These are phyloP conservation scores for Leucoma salicis DNA, from an alignment of 2,888 invertebrate genomes.

Conservation along the genomic window DNA sequence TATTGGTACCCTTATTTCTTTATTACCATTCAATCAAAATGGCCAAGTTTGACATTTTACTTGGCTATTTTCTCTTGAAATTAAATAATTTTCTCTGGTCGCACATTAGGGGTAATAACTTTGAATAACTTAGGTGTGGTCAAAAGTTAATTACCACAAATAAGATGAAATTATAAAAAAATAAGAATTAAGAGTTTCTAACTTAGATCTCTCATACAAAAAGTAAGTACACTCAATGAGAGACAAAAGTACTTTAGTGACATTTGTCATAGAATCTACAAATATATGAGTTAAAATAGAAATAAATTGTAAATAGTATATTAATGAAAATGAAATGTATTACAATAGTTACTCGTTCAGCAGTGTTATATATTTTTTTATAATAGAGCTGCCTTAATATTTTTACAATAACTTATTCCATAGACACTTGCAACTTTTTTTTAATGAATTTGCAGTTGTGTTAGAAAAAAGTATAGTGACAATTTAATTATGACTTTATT, in stretches of 20 bases:
- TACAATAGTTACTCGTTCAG: background rate
- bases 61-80: too few relatives aligned
- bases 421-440: background rate
- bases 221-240: too few relatives aligned
- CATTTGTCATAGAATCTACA: background rate
- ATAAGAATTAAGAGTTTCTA: too few relatives aligned
- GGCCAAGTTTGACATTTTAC: too few relatives aligned
- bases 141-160: too few relatives aligned
- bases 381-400: background rate
- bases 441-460: background rate
- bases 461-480: slow-evolving; percentile 8
- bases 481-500: slow-evolving; percentile 50
- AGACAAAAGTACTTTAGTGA: background rate
- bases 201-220: too few relatives aligned
- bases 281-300: background rate
- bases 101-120: too few relatives aligned
- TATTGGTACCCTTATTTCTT: too few relatives aligned
- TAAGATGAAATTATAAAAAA: too few relatives aligned
- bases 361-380: background rate
- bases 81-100: too few relatives aligned
- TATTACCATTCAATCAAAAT: too few relatives aligned
- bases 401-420: background rate
- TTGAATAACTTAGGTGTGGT: too few relatives aligned
- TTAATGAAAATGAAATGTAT: background rate
- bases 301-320: slow-evolving; percentile 1